These are phyloP conservation scores for Vimba vimba DNA, from an alignment of 2,113 vertebrate genomes.

Conservation along the genomic window DNA sequence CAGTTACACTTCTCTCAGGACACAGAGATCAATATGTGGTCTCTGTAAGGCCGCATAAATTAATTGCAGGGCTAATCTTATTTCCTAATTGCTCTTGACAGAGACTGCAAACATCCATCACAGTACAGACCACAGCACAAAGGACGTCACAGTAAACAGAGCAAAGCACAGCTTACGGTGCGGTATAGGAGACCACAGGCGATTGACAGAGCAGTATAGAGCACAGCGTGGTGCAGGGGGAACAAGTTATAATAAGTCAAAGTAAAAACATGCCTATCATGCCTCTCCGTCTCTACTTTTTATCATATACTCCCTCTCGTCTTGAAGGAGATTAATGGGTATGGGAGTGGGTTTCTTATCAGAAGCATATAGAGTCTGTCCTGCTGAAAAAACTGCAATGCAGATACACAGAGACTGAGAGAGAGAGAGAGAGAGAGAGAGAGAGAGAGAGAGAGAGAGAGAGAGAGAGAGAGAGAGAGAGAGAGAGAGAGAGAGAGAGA, in stretches of 20 bases:
- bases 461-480: constrained; percentile 1
- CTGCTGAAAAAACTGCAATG: constrained; percentile 53
- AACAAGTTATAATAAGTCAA: not conserved
- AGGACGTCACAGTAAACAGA: constrained; percentile 30
- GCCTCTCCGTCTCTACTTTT: not conserved
- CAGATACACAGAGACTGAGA: constrained; percentile 44
- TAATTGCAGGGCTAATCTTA: constrained; percentile 61
- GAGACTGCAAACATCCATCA: constrained; percentile 44
- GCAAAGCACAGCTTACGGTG: constrained; percentile 17
- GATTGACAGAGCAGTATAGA: constrained; percentile 4
- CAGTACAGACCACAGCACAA: constrained; percentile 12
- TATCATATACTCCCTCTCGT: not conserved
- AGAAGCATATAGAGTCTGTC: constrained; percentile 19
- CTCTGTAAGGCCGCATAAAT: constrained; percentile 61
- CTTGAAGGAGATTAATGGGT: constrained; percentile 20
- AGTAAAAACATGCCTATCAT: not conserved
- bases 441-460: constrained; percentile 8
- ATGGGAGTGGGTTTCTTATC: constrained; percentile 7
- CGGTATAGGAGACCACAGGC: not conserved
- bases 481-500: no score
- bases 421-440: not conserved
- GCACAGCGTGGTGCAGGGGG: not conserved
- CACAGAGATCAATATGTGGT: constrained; percentile 63
- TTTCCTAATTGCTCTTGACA: constrained; percentile 61
- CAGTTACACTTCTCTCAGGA: not conserved